Conservation (phyloP, 2,888 invertebrate genomes). For the Adineta ricciae region DNA sequence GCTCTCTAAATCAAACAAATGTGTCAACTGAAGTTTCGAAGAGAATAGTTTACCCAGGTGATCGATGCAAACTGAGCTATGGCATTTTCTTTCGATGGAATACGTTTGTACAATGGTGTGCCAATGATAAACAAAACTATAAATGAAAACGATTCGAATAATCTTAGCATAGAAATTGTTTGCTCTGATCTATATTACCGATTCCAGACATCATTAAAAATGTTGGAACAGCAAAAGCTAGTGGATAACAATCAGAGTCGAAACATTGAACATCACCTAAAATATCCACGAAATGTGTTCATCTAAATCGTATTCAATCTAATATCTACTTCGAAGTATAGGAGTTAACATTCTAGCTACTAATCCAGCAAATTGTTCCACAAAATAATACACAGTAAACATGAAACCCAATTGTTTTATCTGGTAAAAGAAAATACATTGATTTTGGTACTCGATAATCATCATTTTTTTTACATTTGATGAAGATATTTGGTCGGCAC, state of each 20-base stretch:
- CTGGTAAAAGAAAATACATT: neutral
- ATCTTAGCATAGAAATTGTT: neutral
- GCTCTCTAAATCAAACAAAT: neutral
- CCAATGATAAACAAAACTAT: constrained; percentile 72
- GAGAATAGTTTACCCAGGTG: constrained; percentile 57
- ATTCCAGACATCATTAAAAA: constrained; percentile 71
- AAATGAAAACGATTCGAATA: no score
- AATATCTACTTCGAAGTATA: constrained; percentile 59
- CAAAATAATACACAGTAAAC: constrained; percentile 85
- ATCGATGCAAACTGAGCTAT: constrained; percentile 67
- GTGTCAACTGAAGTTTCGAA: neutral
- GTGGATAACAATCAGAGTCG: constrained; percentile 44
- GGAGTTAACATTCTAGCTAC: constrained; percentile 80
- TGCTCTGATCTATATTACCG: constrained; percentile 52
- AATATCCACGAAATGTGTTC: constrained; percentile 63
- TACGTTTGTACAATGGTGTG: constrained; percentile 64
- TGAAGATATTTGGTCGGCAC: constrained; percentile 74
- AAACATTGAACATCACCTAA: constrained; percentile 55
- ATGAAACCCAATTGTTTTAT: constrained; percentile 51
- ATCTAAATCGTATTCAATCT: constrained; percentile 72
- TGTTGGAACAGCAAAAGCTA: constrained; percentile 79
- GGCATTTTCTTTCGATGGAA: constrained; percentile 71
- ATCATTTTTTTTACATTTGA: neutral
- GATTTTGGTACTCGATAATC: neutral
- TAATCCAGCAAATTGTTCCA: constrained; percentile 77